A percentile compares a stretch with the other conserved stretches of the same genome.
Conservation (phyloP, 53 echinoderm and acorn worm genomes). For the Actinopyga echinites region DNA sequence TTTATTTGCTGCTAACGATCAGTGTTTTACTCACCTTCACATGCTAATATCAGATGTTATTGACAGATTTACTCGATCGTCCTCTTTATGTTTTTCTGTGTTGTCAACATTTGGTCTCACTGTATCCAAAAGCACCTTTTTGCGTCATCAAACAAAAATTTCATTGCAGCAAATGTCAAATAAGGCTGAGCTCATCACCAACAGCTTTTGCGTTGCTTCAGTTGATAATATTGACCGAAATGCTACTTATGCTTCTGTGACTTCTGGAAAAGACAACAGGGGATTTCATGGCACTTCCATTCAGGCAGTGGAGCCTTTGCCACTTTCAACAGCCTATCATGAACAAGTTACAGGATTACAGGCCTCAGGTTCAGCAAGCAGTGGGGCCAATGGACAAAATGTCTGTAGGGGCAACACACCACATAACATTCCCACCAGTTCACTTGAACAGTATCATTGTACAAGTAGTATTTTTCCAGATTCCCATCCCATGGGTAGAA, state of each 20-base stretch:
- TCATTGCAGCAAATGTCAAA: neutral
- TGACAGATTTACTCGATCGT: constrained; percentile 6
- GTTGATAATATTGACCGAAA: constrained; percentile 36
- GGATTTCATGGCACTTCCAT: constrained; percentile 23
- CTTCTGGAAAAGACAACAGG: neutral
- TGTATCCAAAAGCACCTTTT: constrained; percentile 24
- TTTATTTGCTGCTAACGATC: constrained; percentile 11
- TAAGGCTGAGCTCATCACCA: neutral
- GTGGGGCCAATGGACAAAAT: no score
- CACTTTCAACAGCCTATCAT: constrained; percentile 1
- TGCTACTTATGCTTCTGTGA: no score
- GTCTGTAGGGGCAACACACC: no score
- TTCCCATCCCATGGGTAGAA: neutral
- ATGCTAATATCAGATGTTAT: constrained; percentile 10
- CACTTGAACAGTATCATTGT: neutral
- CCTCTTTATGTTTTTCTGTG: neutral
- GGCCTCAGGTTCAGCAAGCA: no score
- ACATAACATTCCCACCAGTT: no score
- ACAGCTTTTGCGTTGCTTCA: constrained; percentile 31
- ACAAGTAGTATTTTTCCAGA: neutral
- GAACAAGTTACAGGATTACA: no score
- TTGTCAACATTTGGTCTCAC: constrained; percentile 22
- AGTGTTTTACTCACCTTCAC: constrained; percentile 17
- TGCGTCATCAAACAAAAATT: neutral
- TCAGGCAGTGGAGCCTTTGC: neutral